Conservation (phyloP, 2,888 invertebrate species). For the Xylophagus ater region DNA sequence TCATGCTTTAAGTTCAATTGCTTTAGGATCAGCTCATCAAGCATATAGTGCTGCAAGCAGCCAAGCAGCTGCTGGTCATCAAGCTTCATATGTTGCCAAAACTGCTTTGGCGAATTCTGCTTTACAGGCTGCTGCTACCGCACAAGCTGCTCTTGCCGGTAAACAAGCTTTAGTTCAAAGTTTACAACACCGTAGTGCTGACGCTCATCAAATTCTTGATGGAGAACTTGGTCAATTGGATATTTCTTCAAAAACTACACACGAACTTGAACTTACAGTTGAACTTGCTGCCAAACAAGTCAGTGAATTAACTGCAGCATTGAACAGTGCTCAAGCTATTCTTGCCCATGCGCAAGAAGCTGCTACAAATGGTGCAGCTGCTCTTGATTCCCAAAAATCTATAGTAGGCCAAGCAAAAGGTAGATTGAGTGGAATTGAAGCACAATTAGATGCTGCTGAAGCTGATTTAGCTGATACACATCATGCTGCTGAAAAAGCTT, state of each 20-base stretch:
- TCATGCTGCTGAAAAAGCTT: constrained; percentile 53
- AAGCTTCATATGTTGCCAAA: constrained; percentile 52
- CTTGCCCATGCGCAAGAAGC: constrained; percentile 58
- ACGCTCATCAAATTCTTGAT: constrained; percentile 53
- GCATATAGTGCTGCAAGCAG: constrained; percentile 55
- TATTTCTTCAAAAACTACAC: constrained; percentile 56
- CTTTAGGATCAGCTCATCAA: constrained; percentile 56
- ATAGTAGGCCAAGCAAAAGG: constrained; percentile 65
- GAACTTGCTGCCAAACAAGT: constrained; percentile 58
- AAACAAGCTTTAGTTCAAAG: constrained; percentile 50
- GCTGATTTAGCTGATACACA: constrained; percentile 61
- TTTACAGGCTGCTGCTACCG: constrained; percentile 51
- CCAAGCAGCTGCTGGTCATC: constrained; percentile 57
- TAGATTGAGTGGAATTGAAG: constrained; percentile 48
- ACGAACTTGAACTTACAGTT: constrained; percentile 51
- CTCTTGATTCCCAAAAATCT: constrained; percentile 58
- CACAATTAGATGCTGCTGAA: constrained; percentile 52
- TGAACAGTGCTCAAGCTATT: constrained; percentile 54
- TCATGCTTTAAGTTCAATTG: constrained; percentile 52
- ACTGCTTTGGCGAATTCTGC: constrained; percentile 62
- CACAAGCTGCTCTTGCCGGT: constrained; percentile 50
- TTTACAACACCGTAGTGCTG: constrained; percentile 56
- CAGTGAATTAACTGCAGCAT: constrained; percentile 53
- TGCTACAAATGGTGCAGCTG: constrained; percentile 57
- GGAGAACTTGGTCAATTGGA: constrained; percentile 59